Base-by-base conservation (phyloP, 2,113 vertebrate species). In the Gorsachius goisagi region DNA sequence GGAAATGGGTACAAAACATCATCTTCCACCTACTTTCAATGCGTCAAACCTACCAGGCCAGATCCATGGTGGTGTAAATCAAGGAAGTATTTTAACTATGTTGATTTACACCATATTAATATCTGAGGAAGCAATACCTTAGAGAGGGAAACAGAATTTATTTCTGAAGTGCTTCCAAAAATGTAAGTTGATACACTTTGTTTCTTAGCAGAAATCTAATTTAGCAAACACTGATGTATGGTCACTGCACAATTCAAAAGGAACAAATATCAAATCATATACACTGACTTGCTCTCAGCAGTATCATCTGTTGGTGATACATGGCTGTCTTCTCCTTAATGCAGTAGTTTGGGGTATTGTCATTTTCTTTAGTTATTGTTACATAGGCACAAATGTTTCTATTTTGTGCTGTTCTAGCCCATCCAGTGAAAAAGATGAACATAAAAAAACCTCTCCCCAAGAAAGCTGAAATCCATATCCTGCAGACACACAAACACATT, bases 171-270 rank as follows among this genome's bases (percentile, higher is more conserved):
- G 62, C 85, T 79, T 86, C 52, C 73, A 71, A 32, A 96, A 81
- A 85, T 75, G 5, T 23, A 35, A 59, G 53, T 35, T 32, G 76
- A 88, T 87, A 87, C 67, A 80, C 93, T 96, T 95, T 73, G 83
- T 77, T 96, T 89, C 89, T 89, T 75, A 39, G 89, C 87, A 94
- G 84, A 82, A 89, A 95, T 78, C 84, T 93, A 84, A 97, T 97
- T 93, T 89, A 93, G 69, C 49, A 45, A 80, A 85, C 53, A 49
- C 33, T 91, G 95, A 95, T 93, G 69, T 62, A 95, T 18, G 73
- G 92, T 81, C 88, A 87, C 32, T 52, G 89, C 86, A 85, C 81
- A 83, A 66, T 16, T 76, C 92, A 44, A 52, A 67, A 72, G 69
- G 80, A 73, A 87, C 81, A 95, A 94, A 85, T 37, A 90, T 24